phyloP scores from a whole-genome alignment of 1,140 invertebrate species.

The Dendrolimus kikuchii region DNA sequence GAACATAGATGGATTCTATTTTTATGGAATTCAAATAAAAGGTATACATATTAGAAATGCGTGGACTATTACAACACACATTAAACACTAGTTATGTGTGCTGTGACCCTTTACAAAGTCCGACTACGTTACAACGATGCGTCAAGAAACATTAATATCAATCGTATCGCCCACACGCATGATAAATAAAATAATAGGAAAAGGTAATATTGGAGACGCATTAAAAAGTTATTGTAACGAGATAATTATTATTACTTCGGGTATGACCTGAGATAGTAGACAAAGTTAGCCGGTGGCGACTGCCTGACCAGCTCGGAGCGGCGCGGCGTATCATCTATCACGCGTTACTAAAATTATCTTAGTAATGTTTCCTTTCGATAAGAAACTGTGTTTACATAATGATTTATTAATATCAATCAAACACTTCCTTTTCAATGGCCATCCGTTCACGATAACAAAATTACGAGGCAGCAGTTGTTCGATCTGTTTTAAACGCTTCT shows the following conservation, averaged over 20 bases:
- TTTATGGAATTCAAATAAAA: too few relatives aligned
- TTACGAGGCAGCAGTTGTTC: too few relatives aligned
- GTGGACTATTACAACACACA: too few relatives aligned
- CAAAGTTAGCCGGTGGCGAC: conserved; percentile 32
- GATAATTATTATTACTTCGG: conserved; percentile 26
- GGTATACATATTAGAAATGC: too few relatives aligned
- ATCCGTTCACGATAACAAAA: too few relatives aligned
- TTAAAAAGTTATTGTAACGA: conserved; percentile 35
- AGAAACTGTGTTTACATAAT: conserved; percentile 40
- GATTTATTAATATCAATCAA: conserved; percentile 27
- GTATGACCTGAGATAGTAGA: conserved; percentile 45
- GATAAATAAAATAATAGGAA: conserved; percentile 12
- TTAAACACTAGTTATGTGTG: too few relatives aligned
- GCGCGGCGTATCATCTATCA: conserved; percentile 11
- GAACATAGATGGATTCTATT: too few relatives aligned
- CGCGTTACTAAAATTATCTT: conserved; percentile 34
- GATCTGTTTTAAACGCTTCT: too few relatives aligned
- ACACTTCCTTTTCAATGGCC: too few relatives aligned
- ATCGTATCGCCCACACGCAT: neutral
- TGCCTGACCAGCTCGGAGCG: conserved; percentile 1
- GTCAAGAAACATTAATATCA: too few relatives aligned
- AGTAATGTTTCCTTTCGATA: conserved; percentile 35
- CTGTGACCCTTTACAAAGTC: too few relatives aligned
- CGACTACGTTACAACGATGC: too few relatives aligned
- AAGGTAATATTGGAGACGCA: conserved; percentile 20